Conservation (phyloP, 2,888 invertebrate species). For the Dynastes tityus region DNA sequence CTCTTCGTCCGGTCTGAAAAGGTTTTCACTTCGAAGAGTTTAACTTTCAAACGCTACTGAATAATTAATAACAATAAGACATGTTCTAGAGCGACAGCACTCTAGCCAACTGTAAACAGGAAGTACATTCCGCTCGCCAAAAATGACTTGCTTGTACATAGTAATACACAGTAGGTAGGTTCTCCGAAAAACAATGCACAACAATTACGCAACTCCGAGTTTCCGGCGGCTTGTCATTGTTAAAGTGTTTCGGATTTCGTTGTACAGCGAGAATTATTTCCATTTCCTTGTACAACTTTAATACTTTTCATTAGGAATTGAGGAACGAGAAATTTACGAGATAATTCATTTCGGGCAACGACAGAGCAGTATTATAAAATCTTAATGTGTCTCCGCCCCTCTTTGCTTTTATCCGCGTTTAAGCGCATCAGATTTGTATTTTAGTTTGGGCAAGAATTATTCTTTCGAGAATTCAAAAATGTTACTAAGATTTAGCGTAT, state of each 20-base stretch:
- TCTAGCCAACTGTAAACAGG: conserved; percentile 31
- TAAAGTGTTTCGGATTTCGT: conserved; percentile 27
- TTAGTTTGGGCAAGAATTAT: background rate
- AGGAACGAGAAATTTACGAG: conserved; percentile 25
- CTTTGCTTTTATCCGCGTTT: background rate
- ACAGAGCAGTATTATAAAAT: conserved; percentile 26
- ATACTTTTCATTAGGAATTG: conserved; percentile 36
- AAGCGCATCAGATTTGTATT: conserved; percentile 21
- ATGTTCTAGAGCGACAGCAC: conserved; percentile 3
- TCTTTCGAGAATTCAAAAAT: background rate
- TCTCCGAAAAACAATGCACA: conserved; percentile 27
- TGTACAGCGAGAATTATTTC: conserved; percentile 16
- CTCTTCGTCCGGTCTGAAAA: conserved; percentile 12
- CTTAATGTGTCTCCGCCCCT: background rate
- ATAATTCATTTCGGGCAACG: conserved; percentile 34
- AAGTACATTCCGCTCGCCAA: conserved; percentile 16
- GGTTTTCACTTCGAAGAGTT: conserved; percentile 35
- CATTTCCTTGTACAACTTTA: conserved; percentile 36
- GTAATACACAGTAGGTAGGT: background rate
- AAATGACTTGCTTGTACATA: background rate
- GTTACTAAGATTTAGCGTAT: background rate
- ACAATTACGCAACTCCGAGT: conserved; percentile 17
- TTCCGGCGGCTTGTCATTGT: conserved; percentile 27
- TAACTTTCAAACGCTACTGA: conserved; percentile 39
- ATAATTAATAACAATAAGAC: conserved; percentile 42